Conservation (phyloP, 2,113 vertebrate species). For the Erythrocebus patas region DNA sequence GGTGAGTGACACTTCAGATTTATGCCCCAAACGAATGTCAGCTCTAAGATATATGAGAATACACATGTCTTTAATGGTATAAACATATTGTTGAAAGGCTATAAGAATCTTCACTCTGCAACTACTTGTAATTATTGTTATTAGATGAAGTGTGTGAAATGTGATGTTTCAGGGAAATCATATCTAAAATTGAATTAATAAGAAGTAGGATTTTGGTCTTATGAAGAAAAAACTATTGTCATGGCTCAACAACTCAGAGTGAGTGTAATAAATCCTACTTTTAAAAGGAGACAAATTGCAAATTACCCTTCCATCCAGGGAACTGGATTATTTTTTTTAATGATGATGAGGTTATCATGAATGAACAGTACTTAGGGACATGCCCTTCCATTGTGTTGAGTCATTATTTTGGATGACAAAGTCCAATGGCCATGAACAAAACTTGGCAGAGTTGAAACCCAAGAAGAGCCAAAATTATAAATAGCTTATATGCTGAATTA, state of each 20-base stretch:
- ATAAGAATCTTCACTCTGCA: background rate
- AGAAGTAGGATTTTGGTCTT: background rate
- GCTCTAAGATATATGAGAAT: background rate
- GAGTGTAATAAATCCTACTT: background rate
- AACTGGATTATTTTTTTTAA: background rate
- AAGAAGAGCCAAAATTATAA: conserved; percentile 6
- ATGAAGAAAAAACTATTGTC: background rate
- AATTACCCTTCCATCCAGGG: background rate
- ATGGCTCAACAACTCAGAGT: background rate
- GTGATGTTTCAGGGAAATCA: background rate
- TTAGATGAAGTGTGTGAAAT: background rate
- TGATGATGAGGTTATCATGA: background rate
- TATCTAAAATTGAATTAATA: background rate
- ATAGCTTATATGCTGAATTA: background rate
- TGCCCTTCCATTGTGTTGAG: background rate
- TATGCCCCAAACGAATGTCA: background rate
- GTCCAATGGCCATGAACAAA: background rate
- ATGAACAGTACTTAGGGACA: background rate
- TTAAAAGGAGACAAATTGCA: background rate
- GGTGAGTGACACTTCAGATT: background rate
- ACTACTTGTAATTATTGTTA: background rate
- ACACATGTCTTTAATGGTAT: background rate
- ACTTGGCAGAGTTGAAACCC: background rate
- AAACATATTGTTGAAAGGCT: background rate
- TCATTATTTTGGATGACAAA: background rate